Percentiles rank a stretch among this genome's conserved stretches.
These are phyloP conservation scores for Drosophila punjabiensis DNA, from an alignment of 1,140 invertebrate genomes.

Conservation along the genomic window DNA sequence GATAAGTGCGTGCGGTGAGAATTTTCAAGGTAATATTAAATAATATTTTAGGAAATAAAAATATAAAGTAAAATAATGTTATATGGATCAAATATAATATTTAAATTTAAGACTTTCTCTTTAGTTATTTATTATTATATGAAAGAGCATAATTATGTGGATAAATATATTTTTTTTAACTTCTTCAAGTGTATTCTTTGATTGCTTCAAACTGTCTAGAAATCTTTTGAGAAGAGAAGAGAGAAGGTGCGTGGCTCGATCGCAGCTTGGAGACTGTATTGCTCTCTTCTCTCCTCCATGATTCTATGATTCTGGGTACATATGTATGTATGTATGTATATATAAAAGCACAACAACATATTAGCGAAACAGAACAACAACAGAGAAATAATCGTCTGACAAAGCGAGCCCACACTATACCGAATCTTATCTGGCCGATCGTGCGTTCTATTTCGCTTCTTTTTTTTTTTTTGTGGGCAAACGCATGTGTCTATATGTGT, in stretches of 20 bases:
- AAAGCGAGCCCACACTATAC: constrained; percentile 39
- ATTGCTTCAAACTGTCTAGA: background rate
- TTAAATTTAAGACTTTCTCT: too few species aligned
- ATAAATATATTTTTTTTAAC: background rate
- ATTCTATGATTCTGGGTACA: background rate
- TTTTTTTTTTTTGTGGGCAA: constrained; percentile 20
- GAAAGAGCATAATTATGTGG: background rate
- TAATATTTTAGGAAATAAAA: background rate
- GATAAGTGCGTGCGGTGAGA: constrained; percentile 16
- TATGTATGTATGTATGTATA: background rate
- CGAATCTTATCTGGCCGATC: constrained; percentile 76
- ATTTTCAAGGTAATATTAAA: constrained; percentile 9
- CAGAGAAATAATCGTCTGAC: constrained; percentile 29
- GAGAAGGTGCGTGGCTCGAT: constrained; percentile 32
- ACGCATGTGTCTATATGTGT: constrained; percentile 49
- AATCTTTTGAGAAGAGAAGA: background rate
- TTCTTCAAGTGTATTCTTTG: constrained; percentile 9
- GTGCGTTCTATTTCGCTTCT: constrained; percentile 65
- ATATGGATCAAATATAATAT: background rate
- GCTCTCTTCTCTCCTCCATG: constrained; percentile 3
- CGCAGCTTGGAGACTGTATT: background rate
- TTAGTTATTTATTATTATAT: background rate
- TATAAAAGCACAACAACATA: constrained; percentile 12
- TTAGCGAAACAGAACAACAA: background rate
- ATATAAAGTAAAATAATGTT: background rate